phyloP scores from a whole-genome alignment of 2,113 vertebrate species.

The Cryptomyrus ogoouensis region DNA sequence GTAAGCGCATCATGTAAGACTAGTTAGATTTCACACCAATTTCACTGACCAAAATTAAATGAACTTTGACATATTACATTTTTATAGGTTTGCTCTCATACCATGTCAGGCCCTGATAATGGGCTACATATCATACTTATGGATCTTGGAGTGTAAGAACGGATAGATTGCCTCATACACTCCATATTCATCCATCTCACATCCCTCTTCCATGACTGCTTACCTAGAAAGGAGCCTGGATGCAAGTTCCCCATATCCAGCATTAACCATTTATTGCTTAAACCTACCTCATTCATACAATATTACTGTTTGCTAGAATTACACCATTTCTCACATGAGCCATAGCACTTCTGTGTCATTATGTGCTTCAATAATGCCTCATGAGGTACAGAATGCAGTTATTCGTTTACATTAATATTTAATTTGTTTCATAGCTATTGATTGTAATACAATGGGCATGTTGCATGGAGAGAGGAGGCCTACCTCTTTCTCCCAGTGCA shows the following conservation, averaged over 20 bases:
- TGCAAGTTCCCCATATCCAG: background rate
- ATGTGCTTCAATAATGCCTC: background rate
- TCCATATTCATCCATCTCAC: background rate
- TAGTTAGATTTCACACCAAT: background rate
- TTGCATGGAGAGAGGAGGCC: background rate
- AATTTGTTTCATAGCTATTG: background rate
- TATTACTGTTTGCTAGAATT: background rate
- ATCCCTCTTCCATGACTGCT: background rate
- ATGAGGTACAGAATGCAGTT: background rate
- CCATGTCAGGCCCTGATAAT: background rate
- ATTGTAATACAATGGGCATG: background rate
- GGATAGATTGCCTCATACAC: background rate
- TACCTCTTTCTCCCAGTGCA: background rate
- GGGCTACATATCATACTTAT: background rate
- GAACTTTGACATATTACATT: background rate
- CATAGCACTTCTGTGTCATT: background rate
- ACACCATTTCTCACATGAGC: background rate
- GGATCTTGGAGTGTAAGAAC: background rate
- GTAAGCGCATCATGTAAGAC: background rate
- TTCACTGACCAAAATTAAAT: background rate
- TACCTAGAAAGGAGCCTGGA: background rate
- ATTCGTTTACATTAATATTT: background rate
- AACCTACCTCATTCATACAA: background rate
- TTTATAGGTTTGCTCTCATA: background rate
- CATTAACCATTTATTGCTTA: background rate